Conservation (phyloP, 2,888 invertebrate species). For the Notodonta ziczac region DNA sequence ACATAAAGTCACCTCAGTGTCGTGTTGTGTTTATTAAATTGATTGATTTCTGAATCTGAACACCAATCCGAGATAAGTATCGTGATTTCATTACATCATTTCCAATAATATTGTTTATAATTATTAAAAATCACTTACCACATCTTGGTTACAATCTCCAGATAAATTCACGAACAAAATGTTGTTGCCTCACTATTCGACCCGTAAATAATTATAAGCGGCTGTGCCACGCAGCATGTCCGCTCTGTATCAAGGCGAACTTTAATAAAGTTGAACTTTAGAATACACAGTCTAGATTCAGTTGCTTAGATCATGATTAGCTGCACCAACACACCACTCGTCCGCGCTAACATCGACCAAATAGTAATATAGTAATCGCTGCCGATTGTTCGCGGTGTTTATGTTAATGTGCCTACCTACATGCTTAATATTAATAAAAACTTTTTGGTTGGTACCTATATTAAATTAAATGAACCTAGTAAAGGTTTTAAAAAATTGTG, state of each 20-base stretch:
- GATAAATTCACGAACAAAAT: slow-evolving; percentile 15
- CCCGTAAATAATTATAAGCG: slow-evolving; percentile 28
- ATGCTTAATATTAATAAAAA: neutral
- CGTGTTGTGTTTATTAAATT: slow-evolving; percentile 4
- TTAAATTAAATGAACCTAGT: too few species aligned
- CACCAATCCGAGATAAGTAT: too few species aligned
- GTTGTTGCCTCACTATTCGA: slow-evolving; percentile 22
- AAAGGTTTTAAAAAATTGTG: too few species aligned
- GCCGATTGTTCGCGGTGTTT: neutral
- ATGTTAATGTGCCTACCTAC: neutral
- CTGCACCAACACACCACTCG: slow-evolving; percentile 16
- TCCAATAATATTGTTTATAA: neutral
- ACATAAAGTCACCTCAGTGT: slow-evolving; percentile 7
- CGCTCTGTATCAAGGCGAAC: slow-evolving; percentile 48
- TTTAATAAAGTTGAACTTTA: slow-evolving; percentile 29
- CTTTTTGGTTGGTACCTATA: too few species aligned
- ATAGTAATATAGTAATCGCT: slow-evolving; percentile 6
- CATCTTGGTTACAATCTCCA: slow-evolving; percentile 33
- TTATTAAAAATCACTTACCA: slow-evolving; percentile 40
- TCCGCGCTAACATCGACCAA: slow-evolving; percentile 7
- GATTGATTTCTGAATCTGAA: neutral
- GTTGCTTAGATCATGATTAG: slow-evolving; percentile 25
- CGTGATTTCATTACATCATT: too few species aligned
- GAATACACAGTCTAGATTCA: slow-evolving; percentile 21
- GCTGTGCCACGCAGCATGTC: slow-evolving; percentile 35